Conservation (phyloP, 2,113 vertebrate species). For the Datnioides undecimradiatus region DNA sequence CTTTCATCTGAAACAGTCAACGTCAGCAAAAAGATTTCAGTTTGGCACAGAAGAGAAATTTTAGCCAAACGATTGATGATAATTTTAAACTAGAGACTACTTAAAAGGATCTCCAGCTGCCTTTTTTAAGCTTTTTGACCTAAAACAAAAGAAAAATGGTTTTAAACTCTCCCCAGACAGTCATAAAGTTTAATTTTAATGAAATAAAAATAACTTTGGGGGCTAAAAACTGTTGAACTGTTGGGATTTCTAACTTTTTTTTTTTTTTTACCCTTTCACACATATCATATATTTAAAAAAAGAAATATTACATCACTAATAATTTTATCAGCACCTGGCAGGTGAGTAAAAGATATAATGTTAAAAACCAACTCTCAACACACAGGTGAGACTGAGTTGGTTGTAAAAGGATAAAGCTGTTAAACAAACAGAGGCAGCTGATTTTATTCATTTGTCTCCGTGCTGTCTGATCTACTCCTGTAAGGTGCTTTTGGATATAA, state of each 20-base stretch:
- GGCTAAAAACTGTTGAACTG: neutral
- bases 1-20: slow-evolving; percentile 2
- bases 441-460: neutral
- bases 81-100: neutral
- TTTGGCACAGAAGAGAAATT: neutral
- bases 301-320: neutral
- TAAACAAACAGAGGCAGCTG: neutral
- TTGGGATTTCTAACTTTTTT: neutral
- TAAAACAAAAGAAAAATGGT: neutral
- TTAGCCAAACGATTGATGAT: neutral
- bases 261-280: neutral
- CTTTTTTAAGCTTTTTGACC: slow-evolving; percentile 7
- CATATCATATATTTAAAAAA: no score
- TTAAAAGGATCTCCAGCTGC: neutral
- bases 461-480: slow-evolving; percentile 65
- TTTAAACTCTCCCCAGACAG: neutral
- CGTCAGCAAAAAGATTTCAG: neutral
- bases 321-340: neutral
- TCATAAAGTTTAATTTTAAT: neutral
- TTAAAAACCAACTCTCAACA: neutral
- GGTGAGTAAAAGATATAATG: neutral
- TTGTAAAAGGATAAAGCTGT: neutral
- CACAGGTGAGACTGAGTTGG: neutral
- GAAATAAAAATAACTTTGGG: neutral
- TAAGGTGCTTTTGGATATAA: slow-evolving; percentile 84